Conservation (phyloP, 2,113 vertebrate species). For the Vidua macroura region DNA sequence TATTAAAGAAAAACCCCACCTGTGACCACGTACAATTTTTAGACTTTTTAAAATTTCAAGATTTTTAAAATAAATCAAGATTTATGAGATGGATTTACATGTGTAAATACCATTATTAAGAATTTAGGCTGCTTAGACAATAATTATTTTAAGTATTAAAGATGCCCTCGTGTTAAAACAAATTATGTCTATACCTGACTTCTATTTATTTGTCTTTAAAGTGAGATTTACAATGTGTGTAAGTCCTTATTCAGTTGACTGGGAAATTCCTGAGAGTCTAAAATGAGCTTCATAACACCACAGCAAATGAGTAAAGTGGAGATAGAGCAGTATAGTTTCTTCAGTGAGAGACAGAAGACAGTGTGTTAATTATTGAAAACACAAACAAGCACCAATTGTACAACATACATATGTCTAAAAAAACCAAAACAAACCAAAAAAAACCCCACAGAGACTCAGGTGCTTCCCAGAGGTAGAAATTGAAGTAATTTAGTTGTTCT, state of each 20-base stretch:
- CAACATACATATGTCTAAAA: fast-evolving
- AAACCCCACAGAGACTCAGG: neutral
- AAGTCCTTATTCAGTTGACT: neutral
- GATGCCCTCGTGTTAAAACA: neutral
- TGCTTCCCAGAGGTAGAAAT: neutral
- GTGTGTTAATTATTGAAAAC: neutral
- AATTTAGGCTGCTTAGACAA: neutral
- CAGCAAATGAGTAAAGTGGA: neutral
- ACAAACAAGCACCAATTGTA: neutral
- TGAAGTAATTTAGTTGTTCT: neutral
- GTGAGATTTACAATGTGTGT: neutral
- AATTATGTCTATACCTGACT: neutral
- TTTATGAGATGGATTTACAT: neutral
- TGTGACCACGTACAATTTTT: neutral
- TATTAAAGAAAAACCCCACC: neutral
- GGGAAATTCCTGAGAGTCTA: neutral
- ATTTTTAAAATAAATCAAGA: neutral
- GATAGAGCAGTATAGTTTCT: neutral
- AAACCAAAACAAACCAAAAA: neutral
- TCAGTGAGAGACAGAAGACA: neutral
- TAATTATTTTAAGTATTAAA: neutral
- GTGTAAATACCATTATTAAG: neutral
- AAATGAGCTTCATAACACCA: neutral
- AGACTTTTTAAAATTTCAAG: neutral
- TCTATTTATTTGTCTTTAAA: neutral